A percentile compares a stretch with the other conserved stretches of the same genome.
Conservation (phyloP, 1,140 invertebrate genomes). For the Leptinotarsa undecemlineata region DNA sequence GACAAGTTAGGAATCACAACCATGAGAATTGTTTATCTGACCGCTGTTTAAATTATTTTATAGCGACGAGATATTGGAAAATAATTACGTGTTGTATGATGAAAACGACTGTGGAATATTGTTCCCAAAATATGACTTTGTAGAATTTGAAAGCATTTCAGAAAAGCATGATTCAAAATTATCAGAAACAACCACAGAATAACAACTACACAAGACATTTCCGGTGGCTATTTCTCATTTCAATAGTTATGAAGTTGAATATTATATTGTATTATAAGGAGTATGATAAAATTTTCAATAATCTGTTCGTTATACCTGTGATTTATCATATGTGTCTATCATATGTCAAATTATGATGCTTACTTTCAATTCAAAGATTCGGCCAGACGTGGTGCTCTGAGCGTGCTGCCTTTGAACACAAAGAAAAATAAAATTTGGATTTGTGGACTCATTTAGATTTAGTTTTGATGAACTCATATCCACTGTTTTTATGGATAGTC, state of each 20-base stretch:
- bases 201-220: not conserved
- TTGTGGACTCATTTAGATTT: not conserved
- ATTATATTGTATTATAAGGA: not conserved
- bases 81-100: not conserved
- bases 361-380: not conserved
- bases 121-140: not conserved
- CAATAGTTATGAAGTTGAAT: not conserved
- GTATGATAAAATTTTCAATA: not conserved
- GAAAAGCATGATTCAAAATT: not conserved
- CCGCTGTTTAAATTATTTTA: conserved; percentile 37
- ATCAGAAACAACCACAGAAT: not conserved
- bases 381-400: not conserved
- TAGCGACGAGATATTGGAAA: conserved; percentile 23
- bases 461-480: not conserved
- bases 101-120: not conserved
- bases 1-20: not conserved
- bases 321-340: conserved; percentile 9
- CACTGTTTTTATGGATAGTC: not conserved
- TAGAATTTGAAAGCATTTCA: not conserved
- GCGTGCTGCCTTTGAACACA: not conserved
- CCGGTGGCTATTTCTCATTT: not conserved
- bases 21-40: not conserved
- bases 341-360: conserved; percentile 11
- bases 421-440: not conserved
- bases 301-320: conserved; percentile 8